Evolutionary conservation across 2,888 invertebrate genomes (phyloP), one percentile per base, ranked within the genome.

Genomic region (Brachypterus glaber): DNA sequence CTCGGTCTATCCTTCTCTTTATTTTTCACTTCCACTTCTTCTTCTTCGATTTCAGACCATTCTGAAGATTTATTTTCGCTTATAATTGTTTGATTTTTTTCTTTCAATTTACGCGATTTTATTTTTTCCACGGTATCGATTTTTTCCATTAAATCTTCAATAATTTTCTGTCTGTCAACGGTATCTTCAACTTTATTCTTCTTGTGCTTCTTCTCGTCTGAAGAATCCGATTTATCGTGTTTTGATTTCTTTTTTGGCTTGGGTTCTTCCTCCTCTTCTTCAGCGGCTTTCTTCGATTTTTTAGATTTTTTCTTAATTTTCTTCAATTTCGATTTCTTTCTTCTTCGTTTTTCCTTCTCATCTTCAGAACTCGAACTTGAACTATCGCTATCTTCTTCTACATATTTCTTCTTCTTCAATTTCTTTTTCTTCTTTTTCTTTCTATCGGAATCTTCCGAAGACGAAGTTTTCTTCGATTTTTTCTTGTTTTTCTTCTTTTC

Each of bases 351-450:
- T 33, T 43, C 41, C 30, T 41, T 35, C 21, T 26, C 30, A 21
- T 25, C 9, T 35, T 46, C 50, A n/a, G n/a, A n/a, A n/a, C n/a
- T n/a, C n/a, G n/a, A n/a, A n/a, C n/a, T n/a, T n/a, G n/a, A n/a
- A n/a, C n/a, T n/a, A 45, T 49, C 53, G 18, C 34, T 42, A 37
- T 48, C 47, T 32, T 48, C 57, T 45, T 42, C 51, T 41, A 31
- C 49, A 43, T 46, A 37, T 27, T 44, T 32, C 37, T 49, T 34
- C 32, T 35, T 36, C 37, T 41, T 34, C 32, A 17, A 36, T 42
- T 42, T 27, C 38, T 34, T 26, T 33, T 41, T 26, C 31, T 21
- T 35, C 27, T 26, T 34, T 2, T 17, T 12, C 17, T 31, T 12
- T 21, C 35, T 30, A 21, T 31, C 24, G 24, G 16, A 9, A 4